These are phyloP conservation scores for Camelus dromedarius DNA, from an alignment of 2,113 vertebrate species.

Conservation along the genomic window DNA sequence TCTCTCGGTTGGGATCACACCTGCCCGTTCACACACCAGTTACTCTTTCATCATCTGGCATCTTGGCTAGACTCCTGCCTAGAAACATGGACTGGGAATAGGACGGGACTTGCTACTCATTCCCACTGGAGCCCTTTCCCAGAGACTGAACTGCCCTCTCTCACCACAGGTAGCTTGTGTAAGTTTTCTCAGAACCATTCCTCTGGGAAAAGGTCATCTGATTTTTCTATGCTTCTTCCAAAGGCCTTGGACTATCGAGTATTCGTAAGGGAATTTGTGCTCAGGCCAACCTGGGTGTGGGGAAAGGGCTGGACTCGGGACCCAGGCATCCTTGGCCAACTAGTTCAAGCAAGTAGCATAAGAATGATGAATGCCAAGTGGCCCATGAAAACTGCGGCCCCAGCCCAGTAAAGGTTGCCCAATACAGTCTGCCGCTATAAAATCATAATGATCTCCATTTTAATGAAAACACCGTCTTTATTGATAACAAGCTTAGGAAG, in stretches of 20 bases:
- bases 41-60: neutral
- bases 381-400: neutral
- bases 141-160: neutral
- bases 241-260: neutral
- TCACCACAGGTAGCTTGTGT: neutral
- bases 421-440: neutral
- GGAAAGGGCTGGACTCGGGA: neutral
- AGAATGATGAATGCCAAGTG: neutral
- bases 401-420: neutral
- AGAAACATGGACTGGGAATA: neutral
- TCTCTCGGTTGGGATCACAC: neutral
- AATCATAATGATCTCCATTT: neutral
- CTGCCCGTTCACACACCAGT: neutral
- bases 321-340: neutral
- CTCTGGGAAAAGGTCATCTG: neutral
- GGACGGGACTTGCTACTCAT: neutral
- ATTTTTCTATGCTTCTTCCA: neutral
- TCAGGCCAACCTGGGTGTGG: neutral
- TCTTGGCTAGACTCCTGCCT: neutral
- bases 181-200: neutral
- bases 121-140: neutral
- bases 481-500: slow-evolving; percentile 37
- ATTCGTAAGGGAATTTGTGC: neutral
- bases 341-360: neutral
- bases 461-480: slow-evolving; percentile 47